These are phyloP conservation scores for Dinothrombium tinctorium DNA, from an alignment of 1,140 invertebrate species.

Conservation along the genomic window DNA sequence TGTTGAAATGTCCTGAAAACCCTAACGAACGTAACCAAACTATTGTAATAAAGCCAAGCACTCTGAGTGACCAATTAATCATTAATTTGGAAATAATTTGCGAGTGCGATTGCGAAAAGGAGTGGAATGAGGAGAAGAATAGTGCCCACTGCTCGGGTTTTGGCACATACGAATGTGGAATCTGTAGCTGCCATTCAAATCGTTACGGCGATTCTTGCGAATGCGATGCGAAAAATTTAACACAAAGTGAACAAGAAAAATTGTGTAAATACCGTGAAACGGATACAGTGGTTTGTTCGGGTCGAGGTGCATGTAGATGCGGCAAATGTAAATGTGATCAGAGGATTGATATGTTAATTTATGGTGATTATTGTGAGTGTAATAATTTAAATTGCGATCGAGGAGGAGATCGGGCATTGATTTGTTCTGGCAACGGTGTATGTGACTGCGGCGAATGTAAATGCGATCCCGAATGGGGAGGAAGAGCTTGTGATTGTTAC, in stretches of 20 bases:
- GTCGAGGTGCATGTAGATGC: not conserved
- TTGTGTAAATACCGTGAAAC: not conserved
- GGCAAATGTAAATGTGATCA: not conserved
- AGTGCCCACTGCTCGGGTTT: conserved; percentile 14
- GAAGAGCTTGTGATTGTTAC: conserved; percentile 52
- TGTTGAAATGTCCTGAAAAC: conserved; percentile 29
- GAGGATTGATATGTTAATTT: conserved; percentile 23
- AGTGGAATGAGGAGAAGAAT: conserved; percentile 13
- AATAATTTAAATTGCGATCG: conserved; percentile 85
- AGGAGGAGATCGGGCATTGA: conserved; percentile 1
- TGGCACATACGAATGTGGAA: conserved; percentile 43
- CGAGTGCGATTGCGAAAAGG: conserved; percentile 58
- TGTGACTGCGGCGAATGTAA: conserved; percentile 34
- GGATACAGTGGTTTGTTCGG: not conserved
- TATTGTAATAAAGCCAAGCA: conserved; percentile 67
- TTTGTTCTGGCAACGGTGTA: too few species aligned
- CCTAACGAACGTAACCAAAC: conserved; percentile 41
- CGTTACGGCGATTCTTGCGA: conserved; percentile 64
- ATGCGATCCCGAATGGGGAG: conserved; percentile 31
- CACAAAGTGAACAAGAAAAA: conserved; percentile 1
- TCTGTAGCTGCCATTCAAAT: conserved; percentile 52
- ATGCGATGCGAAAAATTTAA: conserved; percentile 31
- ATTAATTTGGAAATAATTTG: conserved; percentile 70
- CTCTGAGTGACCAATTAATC: conserved; percentile 52
- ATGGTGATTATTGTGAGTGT: conserved; percentile 69